These are phyloP conservation scores for Mohoua ochrocephala DNA, from an alignment of 2,113 vertebrate genomes.

Conservation along the genomic window DNA sequence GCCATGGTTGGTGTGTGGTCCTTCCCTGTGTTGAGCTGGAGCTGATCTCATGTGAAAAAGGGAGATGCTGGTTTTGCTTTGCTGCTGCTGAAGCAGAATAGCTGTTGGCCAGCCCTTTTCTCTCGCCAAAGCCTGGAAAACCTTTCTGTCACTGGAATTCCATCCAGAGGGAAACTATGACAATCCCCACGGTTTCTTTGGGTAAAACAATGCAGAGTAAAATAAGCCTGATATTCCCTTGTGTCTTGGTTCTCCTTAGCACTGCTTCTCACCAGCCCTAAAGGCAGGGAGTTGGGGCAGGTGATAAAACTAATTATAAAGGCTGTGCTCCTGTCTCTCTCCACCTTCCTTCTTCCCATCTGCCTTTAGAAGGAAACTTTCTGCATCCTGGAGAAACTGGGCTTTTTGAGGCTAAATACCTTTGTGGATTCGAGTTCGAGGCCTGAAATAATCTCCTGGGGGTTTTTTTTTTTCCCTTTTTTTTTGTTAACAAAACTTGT, in stretches of 20 bases:
- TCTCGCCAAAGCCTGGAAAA: slow-evolving; percentile 1
- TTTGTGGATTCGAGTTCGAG: background rate
- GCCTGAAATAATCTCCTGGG: background rate
- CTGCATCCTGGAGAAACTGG: background rate
- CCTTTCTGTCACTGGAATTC: background rate
- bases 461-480: fast-evolving
- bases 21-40: background rate
- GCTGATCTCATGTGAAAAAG: slow-evolving; percentile 15
- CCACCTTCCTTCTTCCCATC: background rate
- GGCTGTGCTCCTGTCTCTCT: background rate
- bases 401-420: background rate
- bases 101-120: background rate
- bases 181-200: background rate
- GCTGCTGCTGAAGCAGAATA: background rate
- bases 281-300: background rate
- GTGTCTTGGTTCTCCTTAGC: background rate
- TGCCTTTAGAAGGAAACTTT: background rate
- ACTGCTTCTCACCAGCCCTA: background rate
- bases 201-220: background rate
- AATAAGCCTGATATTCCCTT: background rate
- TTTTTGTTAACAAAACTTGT: background rate
- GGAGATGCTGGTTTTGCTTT: slow-evolving; percentile 25
- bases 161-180: background rate
- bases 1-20: slow-evolving; percentile 50
- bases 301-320: background rate